These are phyloP conservation scores for Rhagium mordax DNA, from an alignment of 2,888 invertebrate genomes.

Conservation along the genomic window DNA sequence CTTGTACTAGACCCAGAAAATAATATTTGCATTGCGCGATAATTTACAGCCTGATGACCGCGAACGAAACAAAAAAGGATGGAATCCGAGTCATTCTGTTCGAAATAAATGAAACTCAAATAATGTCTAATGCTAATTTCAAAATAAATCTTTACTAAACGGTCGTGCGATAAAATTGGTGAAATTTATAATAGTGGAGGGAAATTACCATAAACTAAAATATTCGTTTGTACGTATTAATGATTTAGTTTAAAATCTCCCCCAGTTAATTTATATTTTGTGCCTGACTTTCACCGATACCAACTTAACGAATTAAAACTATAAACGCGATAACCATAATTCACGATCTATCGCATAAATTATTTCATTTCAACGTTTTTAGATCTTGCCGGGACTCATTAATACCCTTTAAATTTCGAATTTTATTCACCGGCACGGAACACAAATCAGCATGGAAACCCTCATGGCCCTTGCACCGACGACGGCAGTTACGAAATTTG, in stretches of 20 bases:
- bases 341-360: constrained; percentile 59
- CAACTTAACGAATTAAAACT: constrained; percentile 60
- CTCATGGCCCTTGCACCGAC: too few relatives aligned
- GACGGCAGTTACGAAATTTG: too few relatives aligned
- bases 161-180: constrained; percentile 13
- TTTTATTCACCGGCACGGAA: constrained; percentile 19
- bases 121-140: constrained; percentile 21
- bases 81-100: not conserved
- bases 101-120: constrained; percentile 6
- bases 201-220: constrained; percentile 38
- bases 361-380: constrained; percentile 57
- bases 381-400: constrained; percentile 55
- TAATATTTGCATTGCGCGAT: constrained; percentile 18
- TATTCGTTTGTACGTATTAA: constrained; percentile 49
- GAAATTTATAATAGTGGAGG: constrained; percentile 14
- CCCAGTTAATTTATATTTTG: constrained; percentile 57
- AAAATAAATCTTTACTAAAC: constrained; percentile 6
- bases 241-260: constrained; percentile 55
- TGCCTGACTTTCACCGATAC: constrained; percentile 61
- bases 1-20: constrained; percentile 1
- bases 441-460: not conserved
- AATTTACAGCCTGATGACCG: constrained; percentile 10
- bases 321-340: constrained; percentile 59
- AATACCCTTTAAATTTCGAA: constrained; percentile 43
- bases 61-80: not conserved